These are phyloP conservation scores for Chloroclysta siterata DNA, from an alignment of 2,888 invertebrate genomes.

Conservation along the genomic window DNA sequence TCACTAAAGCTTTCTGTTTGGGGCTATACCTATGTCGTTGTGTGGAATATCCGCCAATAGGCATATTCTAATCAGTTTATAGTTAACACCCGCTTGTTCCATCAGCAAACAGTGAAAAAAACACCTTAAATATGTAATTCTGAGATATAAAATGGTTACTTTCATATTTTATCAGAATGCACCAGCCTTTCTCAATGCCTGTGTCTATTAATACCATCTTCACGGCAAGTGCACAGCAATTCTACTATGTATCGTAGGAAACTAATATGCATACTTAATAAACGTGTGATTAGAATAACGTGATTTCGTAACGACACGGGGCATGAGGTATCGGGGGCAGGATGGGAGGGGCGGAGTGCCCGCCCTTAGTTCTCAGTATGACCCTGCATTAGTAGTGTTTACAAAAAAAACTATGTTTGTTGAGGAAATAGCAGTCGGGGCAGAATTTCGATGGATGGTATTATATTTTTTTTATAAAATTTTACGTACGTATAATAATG, in stretches of 20 bases:
- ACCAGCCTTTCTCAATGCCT: conserved; percentile 13
- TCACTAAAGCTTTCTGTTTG: too few species aligned
- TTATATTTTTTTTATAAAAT: not conserved
- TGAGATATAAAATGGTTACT: too few species aligned
- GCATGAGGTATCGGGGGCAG: conserved; percentile 28
- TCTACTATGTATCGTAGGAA: conserved; percentile 35
- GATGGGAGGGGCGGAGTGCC: conserved; percentile 16
- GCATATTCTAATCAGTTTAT: too few species aligned
- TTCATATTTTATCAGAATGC: not conserved
- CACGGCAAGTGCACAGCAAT: conserved; percentile 29
- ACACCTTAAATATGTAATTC: too few species aligned
- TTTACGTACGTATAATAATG: too few species aligned
- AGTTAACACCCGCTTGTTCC: too few species aligned
- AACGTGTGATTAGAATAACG: conserved; percentile 22
- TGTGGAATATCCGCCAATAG: too few species aligned
- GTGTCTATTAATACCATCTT: conserved; percentile 30
- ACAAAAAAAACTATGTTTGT: not conserved
- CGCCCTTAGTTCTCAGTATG: conserved; percentile 25
- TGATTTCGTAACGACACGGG: conserved; percentile 34
- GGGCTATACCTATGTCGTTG: too few species aligned
- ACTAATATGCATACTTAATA: conserved; percentile 31
- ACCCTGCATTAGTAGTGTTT: conserved; percentile 11
- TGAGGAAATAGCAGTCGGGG: not conserved
- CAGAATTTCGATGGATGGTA: not conserved
- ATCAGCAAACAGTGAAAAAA: too few species aligned